Conservation (phyloP, 2,888 invertebrate genomes). For the Dermolepida albohirtum region DNA sequence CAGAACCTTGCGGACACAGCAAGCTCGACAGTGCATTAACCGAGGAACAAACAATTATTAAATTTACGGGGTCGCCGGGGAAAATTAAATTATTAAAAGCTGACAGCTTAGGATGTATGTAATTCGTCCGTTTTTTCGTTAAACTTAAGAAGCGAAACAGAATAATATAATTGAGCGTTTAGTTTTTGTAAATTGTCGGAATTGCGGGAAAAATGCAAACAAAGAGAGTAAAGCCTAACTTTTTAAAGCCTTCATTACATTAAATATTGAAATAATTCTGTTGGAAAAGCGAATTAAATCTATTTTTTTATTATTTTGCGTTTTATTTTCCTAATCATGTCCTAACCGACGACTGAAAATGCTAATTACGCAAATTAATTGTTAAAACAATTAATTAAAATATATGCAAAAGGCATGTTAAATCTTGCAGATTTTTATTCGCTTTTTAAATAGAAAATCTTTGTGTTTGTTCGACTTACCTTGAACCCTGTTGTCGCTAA, state of each 20-base stretch:
- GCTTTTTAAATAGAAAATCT: too few relatives aligned
- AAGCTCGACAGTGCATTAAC: neutral
- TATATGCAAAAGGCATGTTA: too few relatives aligned
- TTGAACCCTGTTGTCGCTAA: too few relatives aligned
- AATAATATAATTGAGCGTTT: constrained; percentile 18
- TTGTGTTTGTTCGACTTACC: too few relatives aligned
- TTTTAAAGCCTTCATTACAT: constrained; percentile 9
- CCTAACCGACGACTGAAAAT: too few relatives aligned
- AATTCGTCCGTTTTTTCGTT: constrained; percentile 18
- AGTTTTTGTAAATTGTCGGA: constrained; percentile 20
- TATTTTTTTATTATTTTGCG: too few relatives aligned
- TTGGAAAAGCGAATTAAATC: too few relatives aligned
- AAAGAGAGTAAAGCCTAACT: neutral
- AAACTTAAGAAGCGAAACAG: constrained; percentile 22
- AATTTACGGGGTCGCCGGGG: constrained; percentile 18
- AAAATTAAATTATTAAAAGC: constrained; percentile 30
- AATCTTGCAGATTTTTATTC: too few relatives aligned
- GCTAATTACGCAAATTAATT: too few relatives aligned
- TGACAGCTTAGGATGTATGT: constrained; percentile 20
- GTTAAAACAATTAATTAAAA: too few relatives aligned
- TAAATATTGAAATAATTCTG: neutral
- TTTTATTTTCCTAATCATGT: too few relatives aligned
- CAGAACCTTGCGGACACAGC: neutral
- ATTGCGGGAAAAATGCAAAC: neutral
- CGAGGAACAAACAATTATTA: constrained; percentile 19